Conservation (phyloP, 30 jellyfish, hydroid and myxozoan species). For the Hydra vulgaris region DNA sequence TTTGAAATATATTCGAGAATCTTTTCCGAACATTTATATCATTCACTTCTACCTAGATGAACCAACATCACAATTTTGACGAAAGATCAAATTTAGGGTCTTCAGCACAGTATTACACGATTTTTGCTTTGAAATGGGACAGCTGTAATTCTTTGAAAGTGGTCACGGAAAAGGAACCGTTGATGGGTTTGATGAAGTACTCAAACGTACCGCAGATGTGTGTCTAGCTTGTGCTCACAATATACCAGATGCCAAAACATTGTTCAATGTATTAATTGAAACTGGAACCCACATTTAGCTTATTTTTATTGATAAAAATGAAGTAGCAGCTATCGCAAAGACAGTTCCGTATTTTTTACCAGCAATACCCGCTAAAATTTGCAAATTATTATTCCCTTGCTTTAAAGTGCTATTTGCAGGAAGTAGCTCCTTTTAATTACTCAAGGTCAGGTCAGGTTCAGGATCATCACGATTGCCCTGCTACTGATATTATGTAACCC, state of each 20-base stretch:
- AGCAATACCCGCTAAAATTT: too few species aligned
- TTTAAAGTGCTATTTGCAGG: too few species aligned
- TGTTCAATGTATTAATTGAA: neutral
- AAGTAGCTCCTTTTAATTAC: too few species aligned
- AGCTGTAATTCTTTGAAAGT: neutral
- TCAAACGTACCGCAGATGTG: neutral
- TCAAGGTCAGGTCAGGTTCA: too few species aligned
- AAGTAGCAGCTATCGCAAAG: neutral
- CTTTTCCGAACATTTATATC: neutral
- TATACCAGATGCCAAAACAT: neutral
- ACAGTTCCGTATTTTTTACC: too few species aligned
- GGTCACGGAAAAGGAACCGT: neutral
- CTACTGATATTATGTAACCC: too few species aligned
- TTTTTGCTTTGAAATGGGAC: neutral
- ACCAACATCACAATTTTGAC: neutral
- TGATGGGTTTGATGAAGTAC: neutral
- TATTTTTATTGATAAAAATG: neutral
- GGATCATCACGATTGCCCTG: too few species aligned
- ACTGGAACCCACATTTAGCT: neutral
- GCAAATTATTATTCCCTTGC: too few species aligned
- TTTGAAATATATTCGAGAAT: neutral
- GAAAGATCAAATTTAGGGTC: neutral
- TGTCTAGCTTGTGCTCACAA: neutral
- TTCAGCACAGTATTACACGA: neutral
- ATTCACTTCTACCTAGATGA: neutral